A percentile compares a stretch with the other conserved stretches of the same genome.
Evolutionary conservation across 2,888 invertebrate genomes (phyloP).

Genomic region (Plebejus anna): DNA sequence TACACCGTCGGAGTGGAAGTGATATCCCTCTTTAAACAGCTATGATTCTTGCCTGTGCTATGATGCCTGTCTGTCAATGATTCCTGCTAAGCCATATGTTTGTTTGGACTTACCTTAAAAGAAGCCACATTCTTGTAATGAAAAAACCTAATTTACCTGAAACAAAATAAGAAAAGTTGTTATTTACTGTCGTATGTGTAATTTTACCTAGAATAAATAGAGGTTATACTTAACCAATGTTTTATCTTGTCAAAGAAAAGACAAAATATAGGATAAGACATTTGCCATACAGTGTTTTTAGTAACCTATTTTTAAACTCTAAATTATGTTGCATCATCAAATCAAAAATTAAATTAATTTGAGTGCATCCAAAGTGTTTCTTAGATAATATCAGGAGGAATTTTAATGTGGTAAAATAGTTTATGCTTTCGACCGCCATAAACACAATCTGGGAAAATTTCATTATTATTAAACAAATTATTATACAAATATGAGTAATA

Average conservation of each 20-base stretch:
- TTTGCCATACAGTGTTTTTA: no score
- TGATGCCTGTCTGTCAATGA: no score
- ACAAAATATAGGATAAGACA: no score
- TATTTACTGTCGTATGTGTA: no score
- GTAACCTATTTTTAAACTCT: no score
- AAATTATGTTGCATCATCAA: not conserved
- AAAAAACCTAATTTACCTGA: not conserved
- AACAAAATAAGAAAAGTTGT: not conserved
- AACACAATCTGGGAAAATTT: not conserved
- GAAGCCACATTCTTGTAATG: not conserved
- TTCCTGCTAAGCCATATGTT: no score
- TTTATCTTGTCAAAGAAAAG: no score
- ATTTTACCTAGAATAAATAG: no score
- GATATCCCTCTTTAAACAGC: no score
- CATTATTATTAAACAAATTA: not conserved
- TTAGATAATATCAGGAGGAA: not conserved
- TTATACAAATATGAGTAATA: not conserved
- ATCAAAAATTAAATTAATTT: not conserved
- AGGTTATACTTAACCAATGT: not conserved
- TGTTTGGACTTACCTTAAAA: not conserved
- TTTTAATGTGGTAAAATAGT: not conserved
- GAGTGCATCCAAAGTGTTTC: not conserved
- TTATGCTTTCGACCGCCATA: not conserved
- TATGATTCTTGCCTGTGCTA: no score
- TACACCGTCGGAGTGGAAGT: no score